A percentile compares a stretch with the other conserved stretches of the same genome.
Evolutionary conservation across 2,113 vertebrate genomes (phyloP).

Genomic region (Excalfactoria chinensis): DNA sequence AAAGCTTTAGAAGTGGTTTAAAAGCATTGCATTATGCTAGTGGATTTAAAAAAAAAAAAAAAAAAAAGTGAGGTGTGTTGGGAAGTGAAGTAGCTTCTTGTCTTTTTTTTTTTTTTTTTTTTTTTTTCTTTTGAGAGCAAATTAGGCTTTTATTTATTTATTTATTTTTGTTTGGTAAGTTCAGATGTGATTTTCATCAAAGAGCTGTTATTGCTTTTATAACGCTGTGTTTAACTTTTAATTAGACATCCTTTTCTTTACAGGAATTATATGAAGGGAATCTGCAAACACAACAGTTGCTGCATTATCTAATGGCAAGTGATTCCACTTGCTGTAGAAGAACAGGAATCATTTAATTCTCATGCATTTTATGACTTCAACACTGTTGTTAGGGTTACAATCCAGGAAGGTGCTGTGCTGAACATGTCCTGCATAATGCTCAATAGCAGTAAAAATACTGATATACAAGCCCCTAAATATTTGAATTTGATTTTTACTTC

Average conservation of each 20-base stretch:
- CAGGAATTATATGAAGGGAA: not conserved
- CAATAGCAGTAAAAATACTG: too few species aligned
- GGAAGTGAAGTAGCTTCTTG: too few species aligned
- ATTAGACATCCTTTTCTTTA: not conserved
- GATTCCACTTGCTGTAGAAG: not conserved
- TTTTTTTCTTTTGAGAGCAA: too few species aligned
- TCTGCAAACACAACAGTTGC: not conserved
- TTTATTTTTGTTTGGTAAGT: too few species aligned
- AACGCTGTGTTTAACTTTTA: not conserved
- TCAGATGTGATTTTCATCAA: not conserved
- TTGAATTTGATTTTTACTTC: not conserved
- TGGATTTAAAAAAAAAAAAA: too few species aligned
- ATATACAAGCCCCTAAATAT: too few species aligned
- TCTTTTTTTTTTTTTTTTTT: too few species aligned
- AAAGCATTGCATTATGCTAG: not conserved
- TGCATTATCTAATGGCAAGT: not conserved
- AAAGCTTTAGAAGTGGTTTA: not conserved
- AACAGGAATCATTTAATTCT: not conserved
- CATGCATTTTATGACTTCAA: not conserved
- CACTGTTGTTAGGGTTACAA: not conserved
- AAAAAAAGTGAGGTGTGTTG: too few species aligned
- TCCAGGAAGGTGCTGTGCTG: too few species aligned
- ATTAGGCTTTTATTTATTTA: too few species aligned
- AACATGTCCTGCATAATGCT: too few species aligned
- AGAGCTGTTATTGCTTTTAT: not conserved